These are phyloP conservation scores for Dryomyza anilis DNA, from an alignment of 2,888 invertebrate species.

Conservation along the genomic window DNA sequence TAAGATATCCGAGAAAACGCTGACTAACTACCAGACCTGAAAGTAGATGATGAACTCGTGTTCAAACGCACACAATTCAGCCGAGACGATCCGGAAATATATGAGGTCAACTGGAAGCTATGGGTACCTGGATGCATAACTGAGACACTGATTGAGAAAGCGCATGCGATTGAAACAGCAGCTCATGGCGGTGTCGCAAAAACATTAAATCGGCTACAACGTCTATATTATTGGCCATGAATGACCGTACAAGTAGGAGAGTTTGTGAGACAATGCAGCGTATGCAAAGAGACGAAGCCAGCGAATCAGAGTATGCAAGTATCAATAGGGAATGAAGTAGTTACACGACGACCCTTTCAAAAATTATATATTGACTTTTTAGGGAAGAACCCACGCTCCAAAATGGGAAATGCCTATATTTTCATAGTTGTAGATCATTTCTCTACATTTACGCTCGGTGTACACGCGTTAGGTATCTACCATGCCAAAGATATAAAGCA, in stretches of 20 bases:
- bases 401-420: too few relatives aligned
- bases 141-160: slow-evolving; percentile 4
- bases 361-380: too few relatives aligned
- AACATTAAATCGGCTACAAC: slow-evolving; percentile 9
- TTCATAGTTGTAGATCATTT: too few relatives aligned
- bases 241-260: slow-evolving; percentile 14
- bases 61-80: background rate
- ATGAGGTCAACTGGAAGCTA: slow-evolving; percentile 21
- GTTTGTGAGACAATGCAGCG: background rate
- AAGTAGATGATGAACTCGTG: background rate
- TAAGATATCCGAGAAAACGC: background rate
- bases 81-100: background rate
- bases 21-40: slow-evolving; percentile 11
- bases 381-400: too few relatives aligned
- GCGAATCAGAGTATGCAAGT: background rate
- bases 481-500: too few relatives aligned
- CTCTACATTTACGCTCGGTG: too few relatives aligned
- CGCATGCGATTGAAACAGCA: too few relatives aligned
- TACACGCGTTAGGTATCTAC: too few relatives aligned
- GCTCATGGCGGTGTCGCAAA: slow-evolving; percentile 27
- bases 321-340: too few relatives aligned
- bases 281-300: slow-evolving; percentile 22
- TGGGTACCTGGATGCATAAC: slow-evolving; percentile 22
- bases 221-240: slow-evolving; percentile 19
- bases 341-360: too few relatives aligned